Evolutionary conservation across 2,888 invertebrate genomes (phyloP).

Genomic region (Melinaea marsaeus): DNA sequence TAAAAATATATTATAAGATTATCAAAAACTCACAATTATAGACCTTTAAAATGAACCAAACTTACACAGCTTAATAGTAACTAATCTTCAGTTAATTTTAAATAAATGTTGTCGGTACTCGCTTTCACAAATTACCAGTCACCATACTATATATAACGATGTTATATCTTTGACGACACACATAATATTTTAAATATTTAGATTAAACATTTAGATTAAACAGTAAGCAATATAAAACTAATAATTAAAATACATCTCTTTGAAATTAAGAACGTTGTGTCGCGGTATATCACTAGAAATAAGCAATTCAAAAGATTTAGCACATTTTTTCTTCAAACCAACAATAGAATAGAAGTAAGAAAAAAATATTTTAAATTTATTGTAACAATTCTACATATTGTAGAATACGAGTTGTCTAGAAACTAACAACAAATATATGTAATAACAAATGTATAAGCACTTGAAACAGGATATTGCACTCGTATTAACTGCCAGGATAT

Average conservation of each 20-base stretch:
- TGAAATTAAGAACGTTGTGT: conserved; percentile 20
- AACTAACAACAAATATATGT: neutral
- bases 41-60: too few species aligned
- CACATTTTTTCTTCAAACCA: conserved; percentile 7
- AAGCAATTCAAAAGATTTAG: conserved; percentile 11
- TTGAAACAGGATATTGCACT: neutral
- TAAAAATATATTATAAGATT: too few species aligned
- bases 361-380: neutral
- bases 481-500: neutral
- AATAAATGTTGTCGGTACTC: too few species aligned
- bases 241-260: conserved; percentile 1
- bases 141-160: too few species aligned
- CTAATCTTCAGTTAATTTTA: too few species aligned
- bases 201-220: too few species aligned
- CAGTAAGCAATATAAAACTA: too few species aligned
- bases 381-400: neutral
- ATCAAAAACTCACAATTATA: too few species aligned
- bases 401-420: neutral
- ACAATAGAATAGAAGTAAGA: conserved; percentile 5
- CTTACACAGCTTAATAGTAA: too few species aligned
- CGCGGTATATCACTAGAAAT: conserved; percentile 17
- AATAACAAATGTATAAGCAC: neutral
- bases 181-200: too few species aligned
- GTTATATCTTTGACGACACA: too few species aligned
- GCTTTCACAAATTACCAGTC: too few species aligned